phyloP scores from a whole-genome alignment of 2,113 vertebrate species.

The Chaetorhynchus papuensis region DNA sequence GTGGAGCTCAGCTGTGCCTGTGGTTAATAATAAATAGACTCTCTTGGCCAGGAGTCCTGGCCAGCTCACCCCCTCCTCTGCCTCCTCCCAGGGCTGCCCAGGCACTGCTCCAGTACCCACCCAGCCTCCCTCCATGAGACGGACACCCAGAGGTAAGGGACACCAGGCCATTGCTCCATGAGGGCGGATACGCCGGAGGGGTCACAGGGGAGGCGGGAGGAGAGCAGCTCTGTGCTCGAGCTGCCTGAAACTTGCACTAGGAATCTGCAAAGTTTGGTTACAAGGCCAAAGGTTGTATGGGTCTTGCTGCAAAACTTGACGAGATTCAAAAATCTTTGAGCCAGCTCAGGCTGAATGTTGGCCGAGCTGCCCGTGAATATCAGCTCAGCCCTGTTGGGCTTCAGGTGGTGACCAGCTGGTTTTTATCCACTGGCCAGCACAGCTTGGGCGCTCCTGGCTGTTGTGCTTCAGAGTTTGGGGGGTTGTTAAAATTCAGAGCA shows the following conservation, averaged over 20 bases:
- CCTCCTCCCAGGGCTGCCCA: neutral
- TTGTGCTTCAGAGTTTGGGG: neutral
- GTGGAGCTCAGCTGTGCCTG: slow-evolving; percentile 25
- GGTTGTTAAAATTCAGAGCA: slow-evolving; percentile 34
- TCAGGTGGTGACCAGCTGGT: slow-evolving; percentile 22
- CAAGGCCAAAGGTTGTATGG: neutral
- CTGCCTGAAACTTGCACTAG: neutral
- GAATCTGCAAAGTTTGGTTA: neutral
- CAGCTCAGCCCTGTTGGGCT: neutral
- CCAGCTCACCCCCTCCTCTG: neutral
- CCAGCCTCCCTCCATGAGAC: neutral
- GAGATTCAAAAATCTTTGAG: neutral
- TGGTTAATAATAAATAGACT: slow-evolving; percentile 62
- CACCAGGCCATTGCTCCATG: neutral
- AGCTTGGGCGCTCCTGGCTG: neutral
- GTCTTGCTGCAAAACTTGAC: neutral
- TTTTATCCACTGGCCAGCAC: neutral
- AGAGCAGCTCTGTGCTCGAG: neutral
- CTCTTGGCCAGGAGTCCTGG: neutral
- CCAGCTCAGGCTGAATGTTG: neutral
- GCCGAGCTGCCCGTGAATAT: neutral
- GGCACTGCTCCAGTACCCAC: neutral
- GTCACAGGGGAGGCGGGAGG: neutral
- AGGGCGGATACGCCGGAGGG: neutral
- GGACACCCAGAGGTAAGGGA: slow-evolving; percentile 36